Base-by-base conservation (phyloP, 2,888 invertebrate species). In the Neoascia interrupta region DNA sequence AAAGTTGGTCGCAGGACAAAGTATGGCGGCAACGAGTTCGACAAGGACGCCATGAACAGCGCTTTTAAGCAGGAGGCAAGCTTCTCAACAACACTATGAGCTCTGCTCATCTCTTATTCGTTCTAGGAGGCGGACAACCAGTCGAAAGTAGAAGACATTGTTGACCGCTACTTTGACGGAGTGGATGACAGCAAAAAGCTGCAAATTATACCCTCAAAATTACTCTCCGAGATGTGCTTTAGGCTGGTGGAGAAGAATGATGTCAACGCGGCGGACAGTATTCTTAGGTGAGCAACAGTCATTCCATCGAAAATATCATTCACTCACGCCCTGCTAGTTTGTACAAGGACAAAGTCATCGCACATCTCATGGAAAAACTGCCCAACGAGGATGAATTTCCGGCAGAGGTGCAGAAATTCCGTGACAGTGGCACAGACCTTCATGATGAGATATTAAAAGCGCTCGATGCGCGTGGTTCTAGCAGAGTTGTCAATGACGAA, bases 171-270 rank as follows among this genome's bases (percentile, higher is more conserved):
- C 83, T 94, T 94, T 82, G 87, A 89, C 8, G 88, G 89, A 63
- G 89, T 90, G 5, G 85, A 85, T 16, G 84, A 85, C n/a, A 91
- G 91, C 3, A 90, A 91, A 1, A 90, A 91, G 37, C 89, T 97
- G 13, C 89, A 91, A 64, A 90, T 96, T 37, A 89, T 97, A 31
- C 92, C 95, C 1, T 92, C 95, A 43, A 92, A 92, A 81, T 93
- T 94, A 1, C 89, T 97, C 82, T 94, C 94, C 1, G 94, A 94
- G 85, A 95, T 96, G 11, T 93, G 97, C 37, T 84, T 85, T 63
- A 85, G 92, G 75, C 92, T 90, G 85, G 92, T 95, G 0, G 92
- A 93, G 72, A 91, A 92, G 70, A 91, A 89, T 54, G 92, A 93
- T 84, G 84, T 83, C 8, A 91, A 91, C 70, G 92, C 92, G 0